Evolutionary conservation across 1,140 invertebrate species (phyloP), one percentile per base, ranked within the genome.

Genomic region (Myzus persicae): DNA sequence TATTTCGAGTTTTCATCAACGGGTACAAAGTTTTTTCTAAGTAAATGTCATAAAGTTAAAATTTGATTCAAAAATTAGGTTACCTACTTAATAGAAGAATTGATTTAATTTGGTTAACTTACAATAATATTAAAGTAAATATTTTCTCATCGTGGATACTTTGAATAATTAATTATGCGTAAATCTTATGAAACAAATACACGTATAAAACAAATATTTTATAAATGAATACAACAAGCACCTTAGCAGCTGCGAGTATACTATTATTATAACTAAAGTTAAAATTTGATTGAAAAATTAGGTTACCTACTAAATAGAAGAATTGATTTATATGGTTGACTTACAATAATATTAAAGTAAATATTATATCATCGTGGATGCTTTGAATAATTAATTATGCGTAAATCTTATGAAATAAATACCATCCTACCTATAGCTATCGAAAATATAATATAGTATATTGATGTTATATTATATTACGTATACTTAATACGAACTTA

Each of bases 11-110:
- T 85, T 85, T 31, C 26, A 31, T 44, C 84, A 85, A 31, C 14
- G 26, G 42, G 18, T 85, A 31, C 11, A n/a, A 31, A 85, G 24
- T 85, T 26, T 85, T 24, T 40, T 84, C 9, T 11, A 42, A 84
- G 38, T 82, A 82, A 82, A 82, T 38, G 59, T 82, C 18, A 82
- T 82, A 8, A 82, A 82, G 76, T 38, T 82, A 82, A 82, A 82
- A 38, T 82, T 38, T 38, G 76, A 38, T 82, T 20, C 22, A 82
- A 82, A n/a, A 76, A 76, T 76, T 76, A 76, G 59, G 59, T n/a
- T 76, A 76, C 31, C 59, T n/a, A 76, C n/a, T 76, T 76, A 76
- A 76, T n/a, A 76, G n/a, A n/a, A 76, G n/a, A n/a, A 76, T 76
- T 76, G 59, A 76, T n/a, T n/a, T 76, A n/a, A 76, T 76, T 18